These are phyloP conservation scores for Hecatera dysodea DNA, from an alignment of 2,888 invertebrate genomes.

Conservation along the genomic window DNA sequence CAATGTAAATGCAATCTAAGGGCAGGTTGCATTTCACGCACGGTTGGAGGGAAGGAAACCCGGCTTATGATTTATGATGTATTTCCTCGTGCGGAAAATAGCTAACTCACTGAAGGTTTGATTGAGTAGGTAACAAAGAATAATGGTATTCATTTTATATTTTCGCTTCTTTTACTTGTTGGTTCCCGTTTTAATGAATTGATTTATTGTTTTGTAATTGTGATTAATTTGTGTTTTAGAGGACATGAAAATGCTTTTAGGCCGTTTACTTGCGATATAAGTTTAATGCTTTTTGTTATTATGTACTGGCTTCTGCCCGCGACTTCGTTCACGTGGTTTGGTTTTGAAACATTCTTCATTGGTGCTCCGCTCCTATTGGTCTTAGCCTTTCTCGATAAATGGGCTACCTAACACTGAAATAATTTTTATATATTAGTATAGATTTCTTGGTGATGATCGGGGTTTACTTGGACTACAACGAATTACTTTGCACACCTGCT, in stretches of 20 bases:
- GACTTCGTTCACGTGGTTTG: too few species aligned
- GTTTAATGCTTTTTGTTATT: neutral
- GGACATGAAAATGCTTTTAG: slow-evolving; percentile 10
- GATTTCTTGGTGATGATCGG: too few species aligned
- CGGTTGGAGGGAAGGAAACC: slow-evolving; percentile 17
- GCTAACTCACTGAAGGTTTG: slow-evolving; percentile 43
- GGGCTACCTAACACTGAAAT: too few species aligned
- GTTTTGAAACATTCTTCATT: too few species aligned
- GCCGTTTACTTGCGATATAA: neutral
- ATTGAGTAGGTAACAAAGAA: slow-evolving; percentile 53
- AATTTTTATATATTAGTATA: too few species aligned
- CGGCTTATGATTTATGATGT: slow-evolving; percentile 53
- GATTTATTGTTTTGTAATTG: slow-evolving; percentile 28
- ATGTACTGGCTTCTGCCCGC: too few species aligned
- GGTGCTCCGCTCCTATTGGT: too few species aligned
- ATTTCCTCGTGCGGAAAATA: slow-evolving; percentile 45
- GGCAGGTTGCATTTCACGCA: slow-evolving; percentile 31
- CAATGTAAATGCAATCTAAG: slow-evolving; percentile 9
- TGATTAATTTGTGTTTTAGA: slow-evolving; percentile 15
- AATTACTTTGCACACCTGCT: too few species aligned
- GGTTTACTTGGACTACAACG: too few species aligned
- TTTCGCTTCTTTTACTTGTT: slow-evolving; percentile 14
- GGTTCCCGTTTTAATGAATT: slow-evolving; percentile 10
- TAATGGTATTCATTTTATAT: slow-evolving; percentile 37
- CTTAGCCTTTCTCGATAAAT: too few species aligned